Base-by-base conservation (phyloP, 2,113 vertebrate genomes). In the Grus americana region DNA sequence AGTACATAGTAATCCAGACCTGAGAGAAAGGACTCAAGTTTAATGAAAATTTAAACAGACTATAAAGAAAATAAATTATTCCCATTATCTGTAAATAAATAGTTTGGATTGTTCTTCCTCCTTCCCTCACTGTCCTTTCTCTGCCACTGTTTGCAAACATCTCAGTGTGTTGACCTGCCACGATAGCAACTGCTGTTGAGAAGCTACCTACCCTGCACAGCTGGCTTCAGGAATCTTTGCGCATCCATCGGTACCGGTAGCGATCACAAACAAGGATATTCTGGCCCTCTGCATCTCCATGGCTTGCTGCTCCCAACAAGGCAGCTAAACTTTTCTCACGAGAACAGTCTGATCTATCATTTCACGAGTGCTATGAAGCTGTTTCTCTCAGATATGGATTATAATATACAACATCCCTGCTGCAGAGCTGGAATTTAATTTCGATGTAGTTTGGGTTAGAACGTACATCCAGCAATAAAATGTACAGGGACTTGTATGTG, bases 401-500 rank as follows among this genome's bases (percentile, higher is more conserved):
- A 47, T 9, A 63, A 73, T 23, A 34, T 6, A 34, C 78, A 68
- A 42, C 55, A 74, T 79, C 84, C 46, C 86, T 66, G 62, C 71
- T 90, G 80, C 72, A 90, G 84, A 92, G 16, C 34, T 38, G 61
- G 75, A 89, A 94, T 88, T 86, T 82, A 13, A 79, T 95, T 95
- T 96, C 92, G 97, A 27, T 68, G 67, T 72, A 93, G 90, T 95
- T 81, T 81, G 91, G 65, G 72, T 74, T 87, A 58, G 59, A 95
- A 90, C 19, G 49, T 15, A 26, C 26, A 75, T 22, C 18, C 26
- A 86, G 72, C 63, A 95, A 78, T 42, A 88, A 96, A 92, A 85
- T 38, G 84, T 4, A 86, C 71, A 79, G 44, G 24, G 34, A 78
- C 18, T 38, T 72, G 13, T 36, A 36, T 13, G 44, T 18, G 40